Base-by-base conservation (phyloP, 2,113 vertebrate genomes). In the Rhodinocichla rosea region DNA sequence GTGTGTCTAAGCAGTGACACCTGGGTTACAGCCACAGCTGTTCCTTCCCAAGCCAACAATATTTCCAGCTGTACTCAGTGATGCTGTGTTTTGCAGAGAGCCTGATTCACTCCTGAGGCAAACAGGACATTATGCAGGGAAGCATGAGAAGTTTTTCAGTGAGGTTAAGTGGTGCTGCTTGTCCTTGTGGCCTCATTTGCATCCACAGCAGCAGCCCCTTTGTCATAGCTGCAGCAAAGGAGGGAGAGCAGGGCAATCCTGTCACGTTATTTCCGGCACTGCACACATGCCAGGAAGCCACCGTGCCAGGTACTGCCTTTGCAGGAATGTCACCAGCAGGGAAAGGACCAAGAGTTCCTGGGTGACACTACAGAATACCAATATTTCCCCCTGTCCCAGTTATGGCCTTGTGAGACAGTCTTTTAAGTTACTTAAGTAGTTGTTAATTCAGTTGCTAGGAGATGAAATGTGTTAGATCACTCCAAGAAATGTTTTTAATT, bases 151-250 rank as follows among this genome's bases (percentile, higher is more conserved):
- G 19, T 7, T 39, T 69, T 89, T 42, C 37, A 69, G 49, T 1
- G 18, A 33, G 32, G 28, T 70, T 37, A 52, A 53, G 11, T 8
- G 10, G 10, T 8, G 20, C 8, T 86, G 49, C 52, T 80, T 83
- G 60, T 77, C 30, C 35, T 32, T 37, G 52, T 4, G 30, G 35
- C 49, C 47, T 78, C 27, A 71, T 67, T 92, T 93, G 65, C 28
- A 59, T 13, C 39, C 67, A 12, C 22, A 63, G 42, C 0, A 16
- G 33, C 10, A 52, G 56, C 0, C 0, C 35, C 45, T 57, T 27
- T 92, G 67, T 82, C 53, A 18, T 6, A 37, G 57, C 44, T 56
- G 40, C 57, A 50, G 50, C 35, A 62, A 49, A 88, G 70, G 40
- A 85, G 30, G 26, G 33, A 93, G 68, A 3, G 33, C 16, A n/a